phyloP scores from a whole-genome alignment of 2,888 invertebrate species.

The Pegoplata infirma region DNA sequence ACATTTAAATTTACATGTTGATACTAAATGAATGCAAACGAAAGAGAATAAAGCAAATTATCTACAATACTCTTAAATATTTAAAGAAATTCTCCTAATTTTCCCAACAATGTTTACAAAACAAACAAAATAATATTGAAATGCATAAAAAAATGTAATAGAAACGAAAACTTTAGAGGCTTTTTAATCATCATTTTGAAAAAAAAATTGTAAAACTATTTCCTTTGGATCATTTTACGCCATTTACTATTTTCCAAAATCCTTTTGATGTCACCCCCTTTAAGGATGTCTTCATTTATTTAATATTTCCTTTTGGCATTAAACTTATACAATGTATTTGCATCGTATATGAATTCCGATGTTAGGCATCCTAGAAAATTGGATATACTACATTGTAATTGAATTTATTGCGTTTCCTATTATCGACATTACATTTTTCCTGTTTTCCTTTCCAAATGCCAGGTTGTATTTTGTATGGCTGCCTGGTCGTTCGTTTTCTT shows the following conservation, averaged over 20 bases:
- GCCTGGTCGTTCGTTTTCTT: not conserved
- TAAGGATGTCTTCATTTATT: conserved; percentile 25
- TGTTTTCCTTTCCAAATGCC: not conserved
- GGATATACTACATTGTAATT: conserved; percentile 44
- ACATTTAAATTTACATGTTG: conserved; percentile 12
- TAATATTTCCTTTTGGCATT: conserved; percentile 44
- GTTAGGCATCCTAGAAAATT: too few relatives aligned
- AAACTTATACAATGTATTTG: not conserved
- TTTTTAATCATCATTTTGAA: not conserved
- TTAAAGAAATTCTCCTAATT: not conserved
- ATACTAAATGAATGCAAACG: not conserved
- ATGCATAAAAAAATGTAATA: not conserved
- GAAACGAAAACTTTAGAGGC: not conserved
- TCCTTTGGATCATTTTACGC: too few relatives aligned
- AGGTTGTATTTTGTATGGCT: too few relatives aligned
- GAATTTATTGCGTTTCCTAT: conserved; percentile 58
- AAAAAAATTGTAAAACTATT: not conserved
- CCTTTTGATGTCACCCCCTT: not conserved
- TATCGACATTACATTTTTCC: conserved; percentile 13
- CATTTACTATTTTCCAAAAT: not conserved
- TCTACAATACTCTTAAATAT: conserved; percentile 31
- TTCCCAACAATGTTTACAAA: conserved; percentile 6
- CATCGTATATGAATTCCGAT: too few relatives aligned
- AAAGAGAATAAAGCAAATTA: conserved; percentile 12
- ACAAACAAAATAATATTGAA: too few relatives aligned